Base-by-base conservation (phyloP, 2,888 invertebrate species). In the Cerceris rybyensis region DNA sequence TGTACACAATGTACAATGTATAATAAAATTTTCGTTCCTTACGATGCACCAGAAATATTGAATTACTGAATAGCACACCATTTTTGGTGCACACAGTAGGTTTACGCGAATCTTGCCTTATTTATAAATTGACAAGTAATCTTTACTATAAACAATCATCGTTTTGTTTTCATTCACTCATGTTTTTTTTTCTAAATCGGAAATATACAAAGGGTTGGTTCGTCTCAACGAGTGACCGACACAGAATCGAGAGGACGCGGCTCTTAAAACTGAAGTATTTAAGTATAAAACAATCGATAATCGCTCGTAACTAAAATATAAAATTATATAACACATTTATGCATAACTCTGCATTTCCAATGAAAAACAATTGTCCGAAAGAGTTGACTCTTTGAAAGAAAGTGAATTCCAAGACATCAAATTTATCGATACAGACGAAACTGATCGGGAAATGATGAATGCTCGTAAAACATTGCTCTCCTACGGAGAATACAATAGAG, bases 1-100 rank as follows among this genome's bases (percentile, higher is more conserved):
- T 80, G 80, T 81, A 81, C 81, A 81, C 41, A 80, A 81, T 81
- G 80, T 73, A 79, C 80, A 80, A 71, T 71, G 54, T 57, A 73
- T 70, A 80, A 68, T 71, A 75, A 28, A 60, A 57, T 67, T 46
- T 65, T 57, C 49, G 5, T 52, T 11, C 7, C 41, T 61, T 39
- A 55, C n/a, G 46, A 65, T 69, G 61, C 69, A 80, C 54, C 69
- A 65, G 16, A 16, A 58, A 75, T 65, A 71, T 71, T 75, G 41
- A 71, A 61, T 69, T 68, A 68, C 49, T 66, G 75, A 54, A 50
- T 57, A 70, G 75, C 64, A 74, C 28, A 28, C 39, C 50, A 68
- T 57, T 64, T 13, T n/a, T 58, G 70, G 70, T 74, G 78, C 70
- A 70, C 39, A 55, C 55, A 43, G 54, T 57, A 70, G 71, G 71